Conservation (phyloP, 2,797 vertebrate species). For the Centroberyx gerrardi region DNA sequence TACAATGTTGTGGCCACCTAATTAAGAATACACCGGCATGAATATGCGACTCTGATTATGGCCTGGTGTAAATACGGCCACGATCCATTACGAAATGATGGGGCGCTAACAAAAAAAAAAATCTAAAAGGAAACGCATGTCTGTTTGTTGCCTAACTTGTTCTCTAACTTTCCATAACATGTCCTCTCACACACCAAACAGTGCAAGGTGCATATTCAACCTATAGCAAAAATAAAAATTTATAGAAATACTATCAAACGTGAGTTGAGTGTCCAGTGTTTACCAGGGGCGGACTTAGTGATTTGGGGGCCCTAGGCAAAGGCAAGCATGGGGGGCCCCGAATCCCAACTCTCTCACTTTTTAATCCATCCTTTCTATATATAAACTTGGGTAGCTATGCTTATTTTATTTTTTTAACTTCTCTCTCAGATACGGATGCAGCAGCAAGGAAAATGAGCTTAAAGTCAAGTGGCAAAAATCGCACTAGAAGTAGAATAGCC, state of each 20-base stretch:
- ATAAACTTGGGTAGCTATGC: too few relatives aligned
- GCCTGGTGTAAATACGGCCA: constrained; percentile 12
- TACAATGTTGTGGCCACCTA: constrained; percentile 20
- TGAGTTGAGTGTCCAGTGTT: neutral
- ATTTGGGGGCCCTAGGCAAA: too few relatives aligned
- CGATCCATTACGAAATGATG: neutral
- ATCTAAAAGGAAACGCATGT: neutral
- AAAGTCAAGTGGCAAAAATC: too few relatives aligned
- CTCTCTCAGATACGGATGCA: too few relatives aligned
- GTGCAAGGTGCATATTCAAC: neutral
- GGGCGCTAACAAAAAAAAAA: neutral
- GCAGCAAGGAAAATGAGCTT: too few relatives aligned
- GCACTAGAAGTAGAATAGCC: too few relatives aligned
- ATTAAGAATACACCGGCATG: constrained; percentile 20
- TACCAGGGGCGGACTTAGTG: too few relatives aligned
- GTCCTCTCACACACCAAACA: neutral
- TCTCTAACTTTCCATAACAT: neutral
- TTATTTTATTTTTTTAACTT: too few relatives aligned
- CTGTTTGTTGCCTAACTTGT: neutral
- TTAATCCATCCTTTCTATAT: too few relatives aligned
- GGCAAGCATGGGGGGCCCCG: too few relatives aligned
- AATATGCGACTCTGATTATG: constrained; percentile 33
- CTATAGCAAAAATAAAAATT: too few relatives aligned
- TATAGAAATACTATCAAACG: neutral
- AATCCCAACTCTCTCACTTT: too few relatives aligned